phyloP scores from a whole-genome alignment of 2,113 vertebrate species.

The Saccopteryx leptura region DNA sequence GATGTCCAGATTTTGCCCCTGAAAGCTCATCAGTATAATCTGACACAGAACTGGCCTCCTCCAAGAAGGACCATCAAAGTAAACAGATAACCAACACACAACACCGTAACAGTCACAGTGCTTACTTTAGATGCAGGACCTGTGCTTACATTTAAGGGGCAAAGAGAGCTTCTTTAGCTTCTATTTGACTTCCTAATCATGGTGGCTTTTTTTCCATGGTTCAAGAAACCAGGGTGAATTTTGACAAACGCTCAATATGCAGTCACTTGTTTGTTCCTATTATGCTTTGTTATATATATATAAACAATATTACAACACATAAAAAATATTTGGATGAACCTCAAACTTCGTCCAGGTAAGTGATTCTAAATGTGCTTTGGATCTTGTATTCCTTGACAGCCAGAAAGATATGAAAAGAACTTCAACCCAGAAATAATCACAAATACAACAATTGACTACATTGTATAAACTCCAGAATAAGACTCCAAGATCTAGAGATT shows the following conservation, averaged over 20 bases:
- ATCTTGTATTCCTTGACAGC: not conserved
- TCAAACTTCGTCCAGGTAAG: conserved; percentile 36
- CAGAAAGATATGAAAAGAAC: not conserved
- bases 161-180: not conserved
- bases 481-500: not conserved
- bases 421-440: not conserved
- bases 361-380: conserved; percentile 35
- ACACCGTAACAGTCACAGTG: too few relatives aligned
- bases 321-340: not conserved
- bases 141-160: not conserved
- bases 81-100: not conserved
- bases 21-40: not conserved
- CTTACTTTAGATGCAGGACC: not conserved
- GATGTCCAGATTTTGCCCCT: not conserved
- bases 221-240: not conserved
- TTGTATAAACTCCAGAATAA: not conserved
- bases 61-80: not conserved
- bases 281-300: conserved; percentile 39
- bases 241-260: conserved; percentile 10
- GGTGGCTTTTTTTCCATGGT: not conserved
- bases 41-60: not conserved
- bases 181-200: not conserved
- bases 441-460: not conserved
- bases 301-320: conserved; percentile 41
- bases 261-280: not conserved